Evolutionary conservation across 2,888 invertebrate species (phyloP), one percentile per base, ranked within the genome.

Genomic region (Oscheius sp.): DNA sequence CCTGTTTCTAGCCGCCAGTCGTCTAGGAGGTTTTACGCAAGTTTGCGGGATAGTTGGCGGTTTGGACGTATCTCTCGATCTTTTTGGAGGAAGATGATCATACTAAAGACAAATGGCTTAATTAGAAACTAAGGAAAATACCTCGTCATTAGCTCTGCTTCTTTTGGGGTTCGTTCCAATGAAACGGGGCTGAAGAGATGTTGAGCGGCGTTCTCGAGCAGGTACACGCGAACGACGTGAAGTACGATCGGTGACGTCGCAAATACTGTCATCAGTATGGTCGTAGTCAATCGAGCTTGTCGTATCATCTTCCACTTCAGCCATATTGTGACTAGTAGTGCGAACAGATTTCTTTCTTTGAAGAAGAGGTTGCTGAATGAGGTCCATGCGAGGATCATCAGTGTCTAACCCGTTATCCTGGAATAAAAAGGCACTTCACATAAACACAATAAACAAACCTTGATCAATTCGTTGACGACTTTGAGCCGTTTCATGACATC

Each of bases 231-330:
- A 53, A 3, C 47, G 42, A 13, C 63, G 62, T 13, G 62, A 42
- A 29, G 55, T 11, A 7, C 48, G 21, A 32, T 70, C 70, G 2
- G n/a, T 55, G 33, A 42, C 21, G 32, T 33, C 21, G 21, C 80
- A 79, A 37, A 82, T 55, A 55, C 79, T 80, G 55, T 80, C 80
- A n/a, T 72, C 76, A 4, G 82, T 79, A n/a, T 72, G 75, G 60
- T 80, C 80, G 58, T 82, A 82, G 51, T 80, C 82, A 7, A 82
- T 76, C n/a, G 78, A 78, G 50, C 79, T 79, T 29, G 75, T 57
- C 13, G 71, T 65, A 53, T 82, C 80, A 9, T 74, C 76, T 48
- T 74, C 47, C 50, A 72, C 47, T 32, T 33, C 32, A 11, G n/a
- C 21, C 10, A 21, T 33, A 29, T 11, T 21, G 4, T 58, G 21